Base-by-base conservation (phyloP, 2,113 vertebrate genomes). In the Odocoileus hemionus region DNA sequence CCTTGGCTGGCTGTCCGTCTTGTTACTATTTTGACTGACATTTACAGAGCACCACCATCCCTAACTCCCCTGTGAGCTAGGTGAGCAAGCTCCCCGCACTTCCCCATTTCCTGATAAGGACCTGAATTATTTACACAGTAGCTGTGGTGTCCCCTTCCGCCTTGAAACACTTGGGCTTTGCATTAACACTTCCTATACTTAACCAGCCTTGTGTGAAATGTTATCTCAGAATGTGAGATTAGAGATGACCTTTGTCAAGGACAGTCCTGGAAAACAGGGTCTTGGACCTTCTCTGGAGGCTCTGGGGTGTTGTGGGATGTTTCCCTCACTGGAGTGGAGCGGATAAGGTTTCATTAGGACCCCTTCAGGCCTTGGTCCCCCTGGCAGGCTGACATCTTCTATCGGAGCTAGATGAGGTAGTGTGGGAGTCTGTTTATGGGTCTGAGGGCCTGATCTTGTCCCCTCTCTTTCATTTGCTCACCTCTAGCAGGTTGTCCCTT, bases 211-310 rank as follows among this genome's bases (percentile, higher is more conserved):
- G 54, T 89, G 36, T 55, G 52, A 61, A 61, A 76, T 86, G 15
- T 92, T 19, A 23, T 79, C 87, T 88, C 70, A 93, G 90, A 93
- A 79, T 12, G 60, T 86, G n/a, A 55, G 60, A 26, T 74, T 45
- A 61, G 91, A 83, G 36, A 26, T 95, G 91, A 93, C 33, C 28
- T 97, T 91, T 95, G 70, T 97, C 94, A 89, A 94, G 91, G 94
- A 76, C 57, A 15, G 15, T 19, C 26, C 30, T 92, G 90, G 78
- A 79, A 64, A 85, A 17, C 10, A 15, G 43, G 89, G 39, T 89
- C 80, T 64, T 17, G 23, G 30, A 30, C 9, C 28, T 79, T 54
- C 64, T 86, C 55, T 90, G 79, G 94, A 70, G 85, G 70, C 61
- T 93, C 61, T 43, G 36, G 47, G 16, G 26, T 86, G 16, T 30